Base-by-base conservation (phyloP, 2,888 invertebrate genomes). In the Dioctria rufipes region DNA sequence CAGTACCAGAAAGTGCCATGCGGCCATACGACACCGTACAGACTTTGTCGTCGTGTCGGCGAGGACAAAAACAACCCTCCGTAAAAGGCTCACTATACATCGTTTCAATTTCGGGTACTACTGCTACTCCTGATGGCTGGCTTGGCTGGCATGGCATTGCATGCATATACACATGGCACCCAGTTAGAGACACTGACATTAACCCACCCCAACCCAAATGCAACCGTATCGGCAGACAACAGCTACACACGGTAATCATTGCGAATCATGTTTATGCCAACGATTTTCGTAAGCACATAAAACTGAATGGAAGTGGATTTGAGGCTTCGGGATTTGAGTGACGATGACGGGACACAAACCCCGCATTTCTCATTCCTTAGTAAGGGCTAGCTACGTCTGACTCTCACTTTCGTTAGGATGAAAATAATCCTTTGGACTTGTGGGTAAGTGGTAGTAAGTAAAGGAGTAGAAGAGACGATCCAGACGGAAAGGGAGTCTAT, bases 371-470 rank as follows among this genome's bases (percentile, higher is more conserved):
- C 25, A 25, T 25, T 25, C 25, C 25, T 25, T 25, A 25, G 2
- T 25, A 25, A 25, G 25, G 6, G 61, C 11, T 63, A 39, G 67
- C 11, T 67, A 6, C 54, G 37, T 54, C 71, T 71, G 51, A 71
- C 71, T 71, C 71, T 71, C 71, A 71, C 71, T 71, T 71, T 71
- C 71, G 51, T 5, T 51, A 51, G 71, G 54, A 71, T 71, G 71
- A 71, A 71, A 71, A 71, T 71, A 71, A 51, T 71, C 71, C 71
- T 71, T 71, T 71, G 40, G 58, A 25, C 58, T 25, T 51, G 54
- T 46, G 71, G 37, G 51, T 37, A 11, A 49, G 49, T 46, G 71
- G 71, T 37, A 51, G 9, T 25, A 25, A 11, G 3, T 49, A 25
- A 58, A 13, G 58, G 11, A 11, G 58, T 11, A n/a, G 58, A 25